These are phyloP conservation scores for Phrynocephalus forsythii DNA, from an alignment of 2,797 vertebrate genomes.

Conservation along the genomic window DNA sequence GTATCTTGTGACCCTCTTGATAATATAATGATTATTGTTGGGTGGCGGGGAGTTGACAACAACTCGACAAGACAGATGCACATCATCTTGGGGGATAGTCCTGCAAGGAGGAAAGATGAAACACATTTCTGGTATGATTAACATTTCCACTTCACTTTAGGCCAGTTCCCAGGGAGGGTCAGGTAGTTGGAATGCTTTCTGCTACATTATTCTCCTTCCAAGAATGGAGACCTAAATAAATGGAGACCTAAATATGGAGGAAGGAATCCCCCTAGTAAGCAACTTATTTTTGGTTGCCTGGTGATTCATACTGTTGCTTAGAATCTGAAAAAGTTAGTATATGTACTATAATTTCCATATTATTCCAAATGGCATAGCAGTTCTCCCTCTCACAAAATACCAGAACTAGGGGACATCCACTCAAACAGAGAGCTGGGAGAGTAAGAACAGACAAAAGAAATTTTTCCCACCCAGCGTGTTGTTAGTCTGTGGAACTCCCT, in stretches of 20 bases:
- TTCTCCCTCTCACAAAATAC: no score
- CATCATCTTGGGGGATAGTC: background rate
- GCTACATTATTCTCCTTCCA: background rate
- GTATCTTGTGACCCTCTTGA: background rate
- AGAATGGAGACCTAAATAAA: background rate
- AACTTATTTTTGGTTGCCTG: no score
- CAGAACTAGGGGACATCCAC: no score
- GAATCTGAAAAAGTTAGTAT: no score
- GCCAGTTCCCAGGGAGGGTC: background rate
- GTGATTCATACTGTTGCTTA: no score
- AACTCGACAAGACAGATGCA: background rate
- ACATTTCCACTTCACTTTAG: background rate
- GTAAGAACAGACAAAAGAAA: no score
- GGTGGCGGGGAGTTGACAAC: background rate
- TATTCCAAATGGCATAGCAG: no score
- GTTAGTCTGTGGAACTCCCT: no score
- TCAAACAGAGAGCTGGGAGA: no score
- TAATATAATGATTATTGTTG: background rate
- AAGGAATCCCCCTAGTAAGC: background rate
- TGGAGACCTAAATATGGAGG: background rate
- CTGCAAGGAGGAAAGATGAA: background rate
- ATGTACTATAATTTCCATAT: no score
- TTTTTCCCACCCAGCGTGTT: no score
- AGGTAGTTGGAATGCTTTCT: no score
- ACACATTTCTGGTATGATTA: background rate